Evolutionary conservation across 2,113 vertebrate genomes (phyloP), one percentile per base, ranked within the genome.

Genomic region (Phasianus colchicus): DNA sequence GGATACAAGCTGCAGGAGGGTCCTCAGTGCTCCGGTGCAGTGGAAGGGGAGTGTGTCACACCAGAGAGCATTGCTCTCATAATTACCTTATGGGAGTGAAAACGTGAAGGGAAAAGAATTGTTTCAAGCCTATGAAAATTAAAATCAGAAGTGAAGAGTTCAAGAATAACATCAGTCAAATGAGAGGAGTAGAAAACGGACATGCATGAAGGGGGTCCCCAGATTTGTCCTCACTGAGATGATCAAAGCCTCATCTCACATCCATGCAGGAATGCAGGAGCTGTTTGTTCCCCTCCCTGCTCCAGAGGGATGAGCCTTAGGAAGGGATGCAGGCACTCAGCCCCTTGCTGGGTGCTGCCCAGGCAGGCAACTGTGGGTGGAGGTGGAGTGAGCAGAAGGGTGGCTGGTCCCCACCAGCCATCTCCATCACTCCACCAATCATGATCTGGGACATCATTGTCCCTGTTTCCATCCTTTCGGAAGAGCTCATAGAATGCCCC

Each of bases 161-260:
- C 22, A 43, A 54, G 52, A 60, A 6, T 16, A 21, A 38, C 47
- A 20, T 32, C 52, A 34, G 17, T 50, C 45, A 45, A 71, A 76
- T 34, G 18, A 54, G 42, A 42, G 73, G 47, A 47, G 73, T 22
- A 61, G 25, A 48, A 38, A 69, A 34, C 2, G 15, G 80, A 27
- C 43, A 61, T 0, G 0, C 9, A 20, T 6, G 13, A 55, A 14
- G 24, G 32, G 32, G 1, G 0, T 2, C 2, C 24, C 27, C 12
- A 40, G 36, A 11, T 30, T 30, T 24, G 21, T 25, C 40, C 34
- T 84, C 64, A 4, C 5, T n/a, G 4, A 11, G 25, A 16, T 22
- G 30, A 34, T 85, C 27, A 9, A 43, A 34, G 30, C 16, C 81
- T 3, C 3, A 10, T 6, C 13, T 64, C 7, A 9, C 0, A 13